phyloP scores from a whole-genome alignment of 2,113 vertebrate genomes.

The Calcarius ornatus region DNA sequence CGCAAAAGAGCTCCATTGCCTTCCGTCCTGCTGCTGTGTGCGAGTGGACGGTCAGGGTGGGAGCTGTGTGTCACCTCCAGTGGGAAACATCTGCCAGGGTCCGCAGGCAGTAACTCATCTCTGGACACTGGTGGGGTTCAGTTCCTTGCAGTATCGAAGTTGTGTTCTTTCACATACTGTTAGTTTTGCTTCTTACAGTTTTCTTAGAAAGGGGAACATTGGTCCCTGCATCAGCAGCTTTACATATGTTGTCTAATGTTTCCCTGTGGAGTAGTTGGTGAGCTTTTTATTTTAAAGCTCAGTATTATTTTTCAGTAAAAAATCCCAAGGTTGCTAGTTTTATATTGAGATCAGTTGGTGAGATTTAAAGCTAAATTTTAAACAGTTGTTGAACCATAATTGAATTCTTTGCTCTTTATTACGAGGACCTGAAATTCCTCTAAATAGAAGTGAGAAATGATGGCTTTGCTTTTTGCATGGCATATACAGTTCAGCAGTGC shows the following conservation, averaged over 20 bases:
- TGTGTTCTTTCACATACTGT: accelerated
- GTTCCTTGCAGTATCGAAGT: accelerated
- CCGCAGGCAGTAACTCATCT: accelerated
- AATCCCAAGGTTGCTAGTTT: not conserved
- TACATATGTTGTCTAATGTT: not conserved
- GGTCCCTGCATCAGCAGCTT: not conserved
- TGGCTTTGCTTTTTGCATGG: not conserved
- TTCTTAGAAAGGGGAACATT: not conserved
- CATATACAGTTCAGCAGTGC: not conserved
- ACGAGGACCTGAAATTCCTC: not conserved
- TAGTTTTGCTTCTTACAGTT: not conserved
- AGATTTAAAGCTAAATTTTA: not conserved
- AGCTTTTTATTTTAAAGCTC: not conserved
- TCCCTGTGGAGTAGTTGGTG: not conserved
- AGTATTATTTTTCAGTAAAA: not conserved
- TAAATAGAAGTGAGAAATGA: not conserved
- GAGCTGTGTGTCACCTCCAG: not conserved
- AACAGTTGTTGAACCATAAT: not conserved
- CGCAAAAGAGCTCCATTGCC: accelerated
- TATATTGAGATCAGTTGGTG: not conserved
- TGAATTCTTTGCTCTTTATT: not conserved
- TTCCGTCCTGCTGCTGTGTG: not conserved
- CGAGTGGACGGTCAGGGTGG: accelerated
- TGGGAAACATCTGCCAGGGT: accelerated
- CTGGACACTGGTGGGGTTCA: accelerated